Conservation (phyloP, 1,140 invertebrate species). For the Stegodyphus dumicola region DNA sequence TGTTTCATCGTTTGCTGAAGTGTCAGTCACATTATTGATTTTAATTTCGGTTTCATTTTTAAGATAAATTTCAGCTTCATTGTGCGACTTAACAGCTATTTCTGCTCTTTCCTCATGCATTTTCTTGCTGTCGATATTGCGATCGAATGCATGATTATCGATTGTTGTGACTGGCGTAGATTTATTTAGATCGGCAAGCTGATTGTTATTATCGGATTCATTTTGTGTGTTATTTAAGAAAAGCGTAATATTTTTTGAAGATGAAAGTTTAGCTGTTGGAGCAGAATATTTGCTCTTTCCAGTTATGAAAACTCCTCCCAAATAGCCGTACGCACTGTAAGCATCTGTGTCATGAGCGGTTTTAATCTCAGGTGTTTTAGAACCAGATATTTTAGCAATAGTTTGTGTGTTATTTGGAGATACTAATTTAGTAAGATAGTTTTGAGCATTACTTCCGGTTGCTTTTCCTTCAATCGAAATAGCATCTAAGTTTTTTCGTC, state of each 20-base stretch:
- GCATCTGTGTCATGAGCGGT: too few species aligned
- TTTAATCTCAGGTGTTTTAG: too few species aligned
- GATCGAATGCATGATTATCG: not conserved
- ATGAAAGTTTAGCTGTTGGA: not conserved
- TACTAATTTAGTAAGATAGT: too few species aligned
- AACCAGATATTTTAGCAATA: too few species aligned
- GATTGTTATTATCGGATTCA: not conserved
- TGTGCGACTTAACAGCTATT: not conserved
- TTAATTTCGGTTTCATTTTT: not conserved
- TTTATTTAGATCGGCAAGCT: not conserved
- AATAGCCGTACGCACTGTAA: not conserved
- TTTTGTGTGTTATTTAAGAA: not conserved
- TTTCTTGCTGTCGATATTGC: not conserved
- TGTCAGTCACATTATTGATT: not conserved
- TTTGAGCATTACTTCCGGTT: too few species aligned
- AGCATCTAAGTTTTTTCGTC: too few species aligned
- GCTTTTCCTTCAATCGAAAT: too few species aligned
- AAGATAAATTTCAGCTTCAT: not conserved
- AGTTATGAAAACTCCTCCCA: constrained; percentile 26
- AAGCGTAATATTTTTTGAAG: not conserved
- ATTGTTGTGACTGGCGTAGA: not conserved
- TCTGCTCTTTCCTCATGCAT: not conserved
- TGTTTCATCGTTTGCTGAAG: not conserved
- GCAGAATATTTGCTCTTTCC: constrained; percentile 24
- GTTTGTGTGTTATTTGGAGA: too few species aligned